Evolutionary conservation across 2,113 vertebrate genomes (phyloP).

Genomic region (Lota lota): DNA sequence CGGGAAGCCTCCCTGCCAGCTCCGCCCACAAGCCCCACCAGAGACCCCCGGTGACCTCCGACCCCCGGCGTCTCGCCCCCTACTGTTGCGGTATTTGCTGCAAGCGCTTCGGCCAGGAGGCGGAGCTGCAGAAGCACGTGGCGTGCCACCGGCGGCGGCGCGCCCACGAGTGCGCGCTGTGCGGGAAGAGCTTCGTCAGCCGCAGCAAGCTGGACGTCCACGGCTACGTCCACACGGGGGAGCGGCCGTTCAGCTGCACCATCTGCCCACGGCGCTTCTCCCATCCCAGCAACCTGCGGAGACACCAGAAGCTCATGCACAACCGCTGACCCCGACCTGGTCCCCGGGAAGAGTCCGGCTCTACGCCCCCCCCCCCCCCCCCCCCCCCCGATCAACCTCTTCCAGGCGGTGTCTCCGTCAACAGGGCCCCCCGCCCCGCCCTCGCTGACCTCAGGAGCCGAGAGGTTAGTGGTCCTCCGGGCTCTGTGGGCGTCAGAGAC

Average conservation of each 20-base stretch:
- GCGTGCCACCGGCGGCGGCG: constrained; percentile 49
- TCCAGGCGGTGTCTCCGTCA: no score
- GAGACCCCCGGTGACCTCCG: constrained; percentile 15
- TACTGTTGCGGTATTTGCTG: constrained; percentile 47
- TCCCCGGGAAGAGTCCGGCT: not conserved
- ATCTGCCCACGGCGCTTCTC: constrained; percentile 53
- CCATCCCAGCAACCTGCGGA: constrained; percentile 61
- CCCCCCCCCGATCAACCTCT: no score
- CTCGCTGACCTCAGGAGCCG: no score
- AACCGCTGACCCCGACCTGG: constrained; percentile 9
- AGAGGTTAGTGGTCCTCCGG: no score
- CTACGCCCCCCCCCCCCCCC: no score
- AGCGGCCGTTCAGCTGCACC: constrained; percentile 55
- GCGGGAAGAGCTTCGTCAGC: constrained; percentile 62
- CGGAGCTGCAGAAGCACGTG: constrained; percentile 49
- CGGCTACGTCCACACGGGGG: constrained; percentile 60
- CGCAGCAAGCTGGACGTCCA: constrained; percentile 62
- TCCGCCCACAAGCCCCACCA: not conserved
- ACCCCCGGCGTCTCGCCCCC: constrained; percentile 10
- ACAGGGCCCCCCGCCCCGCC: no score
- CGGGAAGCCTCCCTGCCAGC: no score
- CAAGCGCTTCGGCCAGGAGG: constrained; percentile 51
- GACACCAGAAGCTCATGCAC: constrained; percentile 59
- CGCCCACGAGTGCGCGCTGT: constrained; percentile 43
- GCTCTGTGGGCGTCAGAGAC: no score